These are phyloP conservation scores for Hymenochirus boettgeri DNA, from an alignment of 2,113 vertebrate genomes.

Conservation along the genomic window DNA sequence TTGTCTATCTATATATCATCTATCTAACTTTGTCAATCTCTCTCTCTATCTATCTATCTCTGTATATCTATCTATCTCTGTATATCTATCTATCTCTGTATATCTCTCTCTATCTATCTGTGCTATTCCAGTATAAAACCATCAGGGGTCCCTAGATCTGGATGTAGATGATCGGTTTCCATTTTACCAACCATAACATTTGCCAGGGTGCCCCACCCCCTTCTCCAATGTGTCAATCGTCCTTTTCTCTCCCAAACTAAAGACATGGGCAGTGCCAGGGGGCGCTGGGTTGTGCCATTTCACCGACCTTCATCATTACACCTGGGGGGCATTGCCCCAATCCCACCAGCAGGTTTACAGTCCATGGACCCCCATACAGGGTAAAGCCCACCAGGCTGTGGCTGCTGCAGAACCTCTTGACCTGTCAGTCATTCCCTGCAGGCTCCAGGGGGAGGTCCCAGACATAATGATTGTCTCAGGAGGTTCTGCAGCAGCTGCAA, in stretches of 20 bases:
- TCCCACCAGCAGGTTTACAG: background rate
- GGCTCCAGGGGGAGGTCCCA: background rate
- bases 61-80: no score
- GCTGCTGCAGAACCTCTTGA: conserved; percentile 15
- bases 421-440: background rate
- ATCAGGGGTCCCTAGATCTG: no score
- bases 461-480: background rate
- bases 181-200: background rate
- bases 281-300: background rate
- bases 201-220: background rate
- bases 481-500: background rate
- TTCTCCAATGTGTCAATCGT: background rate
- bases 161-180: no score
- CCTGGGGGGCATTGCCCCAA: background rate
- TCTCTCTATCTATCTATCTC: no score
- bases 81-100: no score
- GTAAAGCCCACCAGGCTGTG: background rate
- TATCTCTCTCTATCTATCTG: no score
- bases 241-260: background rate
- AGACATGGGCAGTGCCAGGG: background rate
- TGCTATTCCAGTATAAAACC: no score
- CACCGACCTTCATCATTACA: no score
- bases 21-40: no score
- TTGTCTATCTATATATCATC: no score
- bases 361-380: background rate